Evolutionary conservation across 2,888 invertebrate genomes (phyloP), one percentile per base, ranked within the genome.

Genomic region (Dryobota labecula): DNA sequence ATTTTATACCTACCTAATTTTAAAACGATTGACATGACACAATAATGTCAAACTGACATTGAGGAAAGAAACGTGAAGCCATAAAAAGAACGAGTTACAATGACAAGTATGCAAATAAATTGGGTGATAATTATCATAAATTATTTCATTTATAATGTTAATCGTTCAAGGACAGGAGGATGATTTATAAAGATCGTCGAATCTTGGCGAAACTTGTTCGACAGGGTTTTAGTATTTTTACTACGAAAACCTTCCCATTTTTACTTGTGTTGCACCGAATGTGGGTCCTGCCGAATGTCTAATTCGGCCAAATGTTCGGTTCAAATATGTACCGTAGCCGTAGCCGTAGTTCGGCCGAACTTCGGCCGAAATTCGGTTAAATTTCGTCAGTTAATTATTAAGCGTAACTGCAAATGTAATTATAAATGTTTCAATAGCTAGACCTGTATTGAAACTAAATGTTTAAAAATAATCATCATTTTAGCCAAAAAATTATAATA

Each of bases 91-190:
- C 67, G 7, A 65, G 60, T 54, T 62, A 61, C 20, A 65, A 54
- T 65, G 20, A 72, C 76, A 49, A 54, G 79, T 79, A 69, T 79
- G 65, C 57, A 45, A 79, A 79, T 72, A 69, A 27, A 75, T 56
- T 65, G 36, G 75, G 30, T 36, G 47, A 56, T 66, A 74, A 74
- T 68, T 76, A 76, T 30, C 67, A 68, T 65, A 79, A 57, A 79
- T 69, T 72, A 76, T 76, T 61, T 18, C 49, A 76, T 76, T 51
- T 79, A 57, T 75, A 65, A 72, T 65, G 57, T 66, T 76, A 67
- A 78, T 61, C 63, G 64, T 65, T 38, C 71, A 76, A 79, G 78
- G 79, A 68, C 64, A 38, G 0, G 11, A 27, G 18, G 2, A 49
- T 78, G 78, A 78, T 78, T 76, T 53, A 76, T 76, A 65, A 63